Evolutionary conservation across 2,797 vertebrate species (phyloP).

Genomic region (Gambusia yucatana): DNA sequence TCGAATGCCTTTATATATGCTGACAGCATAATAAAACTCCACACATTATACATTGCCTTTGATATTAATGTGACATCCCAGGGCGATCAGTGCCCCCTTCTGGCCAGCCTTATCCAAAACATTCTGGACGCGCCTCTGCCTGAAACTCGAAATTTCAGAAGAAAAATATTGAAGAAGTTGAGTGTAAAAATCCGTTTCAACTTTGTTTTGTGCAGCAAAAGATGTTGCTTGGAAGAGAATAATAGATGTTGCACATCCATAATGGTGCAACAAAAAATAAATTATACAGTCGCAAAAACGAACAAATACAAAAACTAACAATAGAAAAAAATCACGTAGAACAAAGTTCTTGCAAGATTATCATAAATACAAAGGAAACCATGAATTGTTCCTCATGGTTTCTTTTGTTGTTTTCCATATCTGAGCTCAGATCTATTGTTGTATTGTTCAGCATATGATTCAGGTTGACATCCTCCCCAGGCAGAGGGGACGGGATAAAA

Average conservation of each 20-base stretch:
- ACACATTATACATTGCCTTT: not conserved
- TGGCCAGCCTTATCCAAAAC: not conserved
- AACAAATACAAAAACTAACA: not conserved
- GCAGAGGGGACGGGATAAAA: not conserved
- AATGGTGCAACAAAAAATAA: not conserved
- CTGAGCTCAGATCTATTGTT: not conserved
- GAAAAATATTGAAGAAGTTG: not conserved
- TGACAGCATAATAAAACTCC: not conserved
- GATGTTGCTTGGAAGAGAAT: not conserved
- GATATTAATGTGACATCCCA: not conserved
- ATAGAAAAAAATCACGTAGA: not conserved
- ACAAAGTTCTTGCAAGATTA: not conserved
- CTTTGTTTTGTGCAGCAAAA: not conserved
- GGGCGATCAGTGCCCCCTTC: not conserved
- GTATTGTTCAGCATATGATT: not conserved
- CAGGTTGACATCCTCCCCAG: not conserved
- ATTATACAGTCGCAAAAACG: not conserved
- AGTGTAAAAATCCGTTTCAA: not conserved
- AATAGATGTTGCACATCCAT: not conserved
- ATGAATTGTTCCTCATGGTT: not conserved
- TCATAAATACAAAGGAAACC: not conserved
- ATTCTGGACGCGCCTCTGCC: not conserved
- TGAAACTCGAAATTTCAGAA: not conserved
- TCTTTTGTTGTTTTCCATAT: not conserved
- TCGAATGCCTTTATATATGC: not conserved